Evolutionary conservation across 1,140 invertebrate species (phyloP).

Genomic region (Cherax destructor): DNA sequence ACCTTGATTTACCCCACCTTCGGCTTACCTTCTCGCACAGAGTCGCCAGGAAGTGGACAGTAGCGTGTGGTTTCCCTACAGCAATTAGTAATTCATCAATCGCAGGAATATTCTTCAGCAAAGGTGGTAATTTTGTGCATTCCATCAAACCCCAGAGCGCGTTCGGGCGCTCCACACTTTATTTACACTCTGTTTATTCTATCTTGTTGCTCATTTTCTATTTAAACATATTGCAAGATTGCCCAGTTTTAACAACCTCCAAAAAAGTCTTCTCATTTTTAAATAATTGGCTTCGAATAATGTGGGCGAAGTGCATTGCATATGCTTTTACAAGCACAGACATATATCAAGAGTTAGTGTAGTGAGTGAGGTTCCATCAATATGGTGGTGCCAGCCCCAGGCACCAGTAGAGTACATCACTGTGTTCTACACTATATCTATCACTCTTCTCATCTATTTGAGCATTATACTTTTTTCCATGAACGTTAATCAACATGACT

Average conservation of each 20-base stretch:
- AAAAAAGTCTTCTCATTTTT: neutral
- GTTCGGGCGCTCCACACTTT: conserved; percentile 16
- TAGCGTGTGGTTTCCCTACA: neutral
- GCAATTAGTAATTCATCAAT: conserved; percentile 5
- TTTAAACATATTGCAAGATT: neutral
- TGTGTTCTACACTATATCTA: too few relatives aligned
- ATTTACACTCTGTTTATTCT: conserved; percentile 18
- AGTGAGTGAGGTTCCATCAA: conserved; percentile 15
- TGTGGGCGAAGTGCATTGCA: too few relatives aligned
- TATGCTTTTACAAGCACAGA: neutral
- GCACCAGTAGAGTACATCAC: too few relatives aligned
- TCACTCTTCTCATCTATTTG: too few relatives aligned
- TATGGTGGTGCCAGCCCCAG: neutral
- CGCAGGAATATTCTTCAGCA: conserved; percentile 15
- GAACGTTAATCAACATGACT: too few relatives aligned
- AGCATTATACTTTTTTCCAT: too few relatives aligned
- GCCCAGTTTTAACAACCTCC: neutral
- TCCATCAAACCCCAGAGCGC: neutral
- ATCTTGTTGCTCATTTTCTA: too few relatives aligned
- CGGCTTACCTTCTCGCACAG: neutral
- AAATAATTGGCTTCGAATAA: neutral
- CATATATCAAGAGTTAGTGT: neutral
- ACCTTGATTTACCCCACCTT: neutral
- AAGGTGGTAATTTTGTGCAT: conserved; percentile 11
- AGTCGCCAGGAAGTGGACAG: neutral